These are phyloP conservation scores for Strongylocentrotus purpuratus DNA, from an alignment of 35 echinoderm and acorn worm genomes.

Conservation along the genomic window DNA sequence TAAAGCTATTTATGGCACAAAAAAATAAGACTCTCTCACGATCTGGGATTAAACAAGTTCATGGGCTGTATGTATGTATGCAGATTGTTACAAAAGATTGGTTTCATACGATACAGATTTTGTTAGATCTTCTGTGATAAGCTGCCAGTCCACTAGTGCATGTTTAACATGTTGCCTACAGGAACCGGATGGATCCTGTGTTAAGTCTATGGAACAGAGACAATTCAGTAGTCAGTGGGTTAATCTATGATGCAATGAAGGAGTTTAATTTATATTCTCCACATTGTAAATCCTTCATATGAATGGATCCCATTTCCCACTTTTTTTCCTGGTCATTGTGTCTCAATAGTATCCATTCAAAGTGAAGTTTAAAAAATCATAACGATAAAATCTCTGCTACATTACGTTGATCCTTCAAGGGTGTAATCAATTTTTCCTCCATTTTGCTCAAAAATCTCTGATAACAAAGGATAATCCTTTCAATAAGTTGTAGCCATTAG, in stretches of 20 bases:
- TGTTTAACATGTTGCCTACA: too few relatives aligned
- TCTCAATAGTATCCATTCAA: neutral
- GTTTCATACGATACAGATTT: neutral
- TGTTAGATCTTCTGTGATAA: neutral
- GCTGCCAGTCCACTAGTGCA: neutral
- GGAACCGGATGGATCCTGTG: too few relatives aligned
- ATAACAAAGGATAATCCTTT: neutral
- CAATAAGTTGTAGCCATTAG: neutral
- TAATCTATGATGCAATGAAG: neutral
- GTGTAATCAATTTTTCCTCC: neutral
- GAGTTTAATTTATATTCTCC: neutral
- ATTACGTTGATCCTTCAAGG: neutral
- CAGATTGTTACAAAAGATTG: neutral
- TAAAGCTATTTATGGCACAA: too few relatives aligned
- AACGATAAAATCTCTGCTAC: neutral
- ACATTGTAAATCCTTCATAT: neutral
- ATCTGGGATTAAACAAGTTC: too few relatives aligned
- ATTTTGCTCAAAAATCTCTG: neutral
- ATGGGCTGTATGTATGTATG: neutral
- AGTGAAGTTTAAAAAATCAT: neutral
- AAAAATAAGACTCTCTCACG: too few relatives aligned
- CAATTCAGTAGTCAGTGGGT: too few relatives aligned
- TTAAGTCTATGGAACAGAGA: too few relatives aligned
- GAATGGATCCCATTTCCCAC: neutral
- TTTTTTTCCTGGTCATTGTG: neutral